phyloP scores from a whole-genome alignment of 2,113 vertebrate genomes.

The Oxyruncus cristatus region DNA sequence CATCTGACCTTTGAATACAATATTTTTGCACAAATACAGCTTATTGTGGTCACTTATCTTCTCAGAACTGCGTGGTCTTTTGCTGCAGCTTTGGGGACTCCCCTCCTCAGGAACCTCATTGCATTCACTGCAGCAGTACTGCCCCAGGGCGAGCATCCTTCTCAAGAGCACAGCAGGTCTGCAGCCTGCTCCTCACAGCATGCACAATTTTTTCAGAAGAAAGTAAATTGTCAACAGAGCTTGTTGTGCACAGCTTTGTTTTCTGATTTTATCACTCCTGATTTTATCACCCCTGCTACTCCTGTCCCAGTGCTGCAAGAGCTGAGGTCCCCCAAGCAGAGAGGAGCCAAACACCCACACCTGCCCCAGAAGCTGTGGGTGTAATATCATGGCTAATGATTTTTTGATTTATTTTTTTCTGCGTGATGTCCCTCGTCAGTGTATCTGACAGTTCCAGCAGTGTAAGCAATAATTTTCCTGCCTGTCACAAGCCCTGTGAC shows the following conservation, averaged over 20 bases:
- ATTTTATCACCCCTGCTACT: not conserved
- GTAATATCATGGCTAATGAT: not conserved
- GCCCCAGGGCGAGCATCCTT: fast-evolving
- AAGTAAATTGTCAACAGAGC: not conserved
- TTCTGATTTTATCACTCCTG: not conserved
- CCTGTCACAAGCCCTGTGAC: not conserved
- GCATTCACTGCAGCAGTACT: not conserved
- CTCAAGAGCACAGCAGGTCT: not conserved
- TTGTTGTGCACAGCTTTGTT: not conserved
- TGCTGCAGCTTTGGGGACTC: not conserved
- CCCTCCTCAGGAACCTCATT: not conserved
- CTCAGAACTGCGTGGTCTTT: not conserved
- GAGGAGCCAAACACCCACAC: not conserved
- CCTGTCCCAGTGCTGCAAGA: not conserved
- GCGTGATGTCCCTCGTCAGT: not conserved
- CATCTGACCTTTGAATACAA: not conserved
- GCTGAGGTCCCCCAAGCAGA: not conserved
- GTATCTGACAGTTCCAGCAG: not conserved
- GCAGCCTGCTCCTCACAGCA: fast-evolving
- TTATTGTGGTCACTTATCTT: not conserved
- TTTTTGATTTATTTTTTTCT: not conserved
- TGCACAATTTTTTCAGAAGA: not conserved
- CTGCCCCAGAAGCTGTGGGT: not conserved
- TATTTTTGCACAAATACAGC: not conserved
- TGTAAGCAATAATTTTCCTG: slow-evolving; percentile 11